A percentile compares a stretch with the other conserved stretches of the same genome.
phyloP scores from a whole-genome alignment of 2,113 vertebrate species.

The Nothocercus julius region DNA sequence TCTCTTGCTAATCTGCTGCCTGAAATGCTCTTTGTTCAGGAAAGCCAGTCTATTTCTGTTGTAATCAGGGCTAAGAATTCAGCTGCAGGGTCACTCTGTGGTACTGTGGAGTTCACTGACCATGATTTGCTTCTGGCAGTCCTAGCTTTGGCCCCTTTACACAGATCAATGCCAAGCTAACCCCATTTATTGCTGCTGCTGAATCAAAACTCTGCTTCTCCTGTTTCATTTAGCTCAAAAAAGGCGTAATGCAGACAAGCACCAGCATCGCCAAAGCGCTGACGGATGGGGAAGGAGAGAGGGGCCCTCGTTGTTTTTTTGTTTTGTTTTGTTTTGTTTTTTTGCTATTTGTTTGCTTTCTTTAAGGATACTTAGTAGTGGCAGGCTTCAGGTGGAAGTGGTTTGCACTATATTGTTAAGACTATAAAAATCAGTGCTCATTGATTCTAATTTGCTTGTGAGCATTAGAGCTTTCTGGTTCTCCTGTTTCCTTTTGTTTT shows the following conservation, averaged over 20 bases:
- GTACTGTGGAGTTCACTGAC: constrained; percentile 68
- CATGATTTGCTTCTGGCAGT: constrained; percentile 42
- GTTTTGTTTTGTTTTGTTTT: neutral
- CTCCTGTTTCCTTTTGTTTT: neutral
- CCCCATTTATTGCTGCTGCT: constrained; percentile 62
- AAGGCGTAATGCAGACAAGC: constrained; percentile 26
- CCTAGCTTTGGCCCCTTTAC: constrained; percentile 37
- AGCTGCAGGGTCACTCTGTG: constrained; percentile 45
- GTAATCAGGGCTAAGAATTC: constrained; percentile 39
- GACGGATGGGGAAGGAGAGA: neutral
- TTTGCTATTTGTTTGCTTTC: neutral
- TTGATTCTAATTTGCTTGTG: neutral
- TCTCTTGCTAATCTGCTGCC: constrained; percentile 29
- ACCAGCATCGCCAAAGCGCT: neutral
- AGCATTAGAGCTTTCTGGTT: neutral
- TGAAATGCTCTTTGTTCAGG: constrained; percentile 55
- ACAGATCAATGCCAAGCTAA: constrained; percentile 65
- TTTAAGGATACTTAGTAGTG: neutral
- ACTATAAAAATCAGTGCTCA: neutral
- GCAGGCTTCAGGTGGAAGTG: neutral
- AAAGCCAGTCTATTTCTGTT: constrained; percentile 55
- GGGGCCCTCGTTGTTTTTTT: rapidly evolving
- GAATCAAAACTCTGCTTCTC: constrained; percentile 60
- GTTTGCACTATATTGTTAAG: neutral
- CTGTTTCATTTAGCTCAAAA: constrained; percentile 54